Conservation (phyloP, 2,888 invertebrate species). For the Limnephilus auricula region DNA sequence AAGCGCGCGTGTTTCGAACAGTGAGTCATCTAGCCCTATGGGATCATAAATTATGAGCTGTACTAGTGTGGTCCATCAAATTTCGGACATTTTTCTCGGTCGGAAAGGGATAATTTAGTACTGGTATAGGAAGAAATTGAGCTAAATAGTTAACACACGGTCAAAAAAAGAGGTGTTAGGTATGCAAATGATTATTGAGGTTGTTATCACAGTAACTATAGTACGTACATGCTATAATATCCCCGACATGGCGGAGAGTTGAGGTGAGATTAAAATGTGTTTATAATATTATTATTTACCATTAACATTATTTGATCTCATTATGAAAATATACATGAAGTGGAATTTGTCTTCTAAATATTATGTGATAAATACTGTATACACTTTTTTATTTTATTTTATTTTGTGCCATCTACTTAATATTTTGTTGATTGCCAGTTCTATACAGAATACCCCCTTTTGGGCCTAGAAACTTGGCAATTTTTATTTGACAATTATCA, state of each 20-base stretch:
- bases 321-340: slow-evolving; percentile 14
- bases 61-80: too few species aligned
- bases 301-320: slow-evolving; percentile 17
- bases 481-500: neutral
- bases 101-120: too few species aligned
- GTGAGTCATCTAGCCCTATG: too few species aligned
- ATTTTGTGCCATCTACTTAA: slow-evolving; percentile 6
- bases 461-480: neutral
- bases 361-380: slow-evolving; percentile 12
- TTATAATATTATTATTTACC: slow-evolving; percentile 30
- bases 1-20: too few species aligned
- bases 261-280: neutral
- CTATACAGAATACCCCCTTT: neutral
- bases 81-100: too few species aligned
- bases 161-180: too few species aligned
- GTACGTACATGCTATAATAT: neutral
- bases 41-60: too few species aligned
- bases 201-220: neutral
- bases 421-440: neutral
- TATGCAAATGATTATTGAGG: neutral
- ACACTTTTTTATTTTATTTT: slow-evolving; percentile 8
- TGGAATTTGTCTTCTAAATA: slow-evolving; percentile 25
- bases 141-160: too few species aligned
- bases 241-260: neutral
- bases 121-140: too few species aligned